Percentiles rank a stretch among this genome's conserved stretches.
phyloP scores from a whole-genome alignment of 2,113 vertebrate species.

The Vicugna pacos region DNA sequence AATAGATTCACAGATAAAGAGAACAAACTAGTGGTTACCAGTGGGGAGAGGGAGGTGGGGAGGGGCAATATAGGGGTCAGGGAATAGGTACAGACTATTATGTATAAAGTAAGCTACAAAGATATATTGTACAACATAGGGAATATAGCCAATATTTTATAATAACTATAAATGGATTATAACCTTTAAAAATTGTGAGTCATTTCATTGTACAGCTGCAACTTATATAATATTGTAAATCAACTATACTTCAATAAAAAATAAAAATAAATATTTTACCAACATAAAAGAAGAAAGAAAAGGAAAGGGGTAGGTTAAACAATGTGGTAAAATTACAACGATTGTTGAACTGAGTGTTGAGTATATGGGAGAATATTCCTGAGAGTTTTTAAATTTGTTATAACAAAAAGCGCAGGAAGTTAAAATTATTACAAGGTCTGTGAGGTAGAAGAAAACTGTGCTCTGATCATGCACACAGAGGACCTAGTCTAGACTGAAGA shows the following conservation, averaged over 20 bases:
- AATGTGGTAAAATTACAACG: not conserved
- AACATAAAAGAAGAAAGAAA: not conserved
- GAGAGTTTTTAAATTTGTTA: constrained; percentile 30
- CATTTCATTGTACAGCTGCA: not conserved
- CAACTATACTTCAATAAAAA: not conserved
- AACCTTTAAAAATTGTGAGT: not conserved
- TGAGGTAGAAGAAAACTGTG: not conserved
- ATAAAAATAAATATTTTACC: not conserved
- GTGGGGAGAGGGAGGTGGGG: not conserved
- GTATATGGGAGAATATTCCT: not conserved
- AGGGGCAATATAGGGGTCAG: not conserved
- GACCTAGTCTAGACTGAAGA: not conserved
- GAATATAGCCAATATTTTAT: not conserved
- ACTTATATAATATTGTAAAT: not conserved
- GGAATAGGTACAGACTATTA: not conserved
- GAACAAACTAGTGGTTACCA: not conserved
- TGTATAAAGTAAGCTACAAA: not conserved
- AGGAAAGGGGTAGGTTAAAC: not conserved
- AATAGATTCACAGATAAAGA: not conserved
- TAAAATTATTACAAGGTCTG: not conserved
- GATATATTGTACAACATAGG: not conserved
- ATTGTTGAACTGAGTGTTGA: not conserved
- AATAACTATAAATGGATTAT: not conserved
- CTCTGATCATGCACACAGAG: not conserved
- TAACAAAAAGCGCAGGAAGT: constrained; percentile 8